Conservation (phyloP, 2,113 vertebrate species). For the Dunckerocampus dactyliophorus region DNA sequence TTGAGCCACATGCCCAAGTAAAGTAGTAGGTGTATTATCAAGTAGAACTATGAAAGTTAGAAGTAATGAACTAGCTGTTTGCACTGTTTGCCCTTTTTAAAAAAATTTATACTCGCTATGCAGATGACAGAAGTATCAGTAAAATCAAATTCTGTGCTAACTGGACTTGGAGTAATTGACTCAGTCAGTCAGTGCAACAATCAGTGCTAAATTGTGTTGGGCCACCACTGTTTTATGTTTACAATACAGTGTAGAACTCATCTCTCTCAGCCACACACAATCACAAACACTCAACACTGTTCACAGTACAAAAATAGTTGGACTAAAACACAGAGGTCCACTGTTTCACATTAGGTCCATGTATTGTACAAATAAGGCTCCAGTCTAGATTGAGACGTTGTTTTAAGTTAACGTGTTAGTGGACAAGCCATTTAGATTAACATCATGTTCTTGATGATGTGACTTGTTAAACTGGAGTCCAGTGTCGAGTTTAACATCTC, state of each 20-base stretch:
- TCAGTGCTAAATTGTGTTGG: conserved; percentile 2
- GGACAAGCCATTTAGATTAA: conserved; percentile 18
- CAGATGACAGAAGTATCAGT: not conserved
- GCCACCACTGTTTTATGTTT: conserved; percentile 6
- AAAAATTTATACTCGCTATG: not conserved
- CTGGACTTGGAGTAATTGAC: too few relatives aligned
- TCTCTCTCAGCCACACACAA: conserved; percentile 1
- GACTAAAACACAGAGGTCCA: conserved; percentile 49
- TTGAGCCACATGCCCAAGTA: not conserved
- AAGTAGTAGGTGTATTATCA: conserved; percentile 5
- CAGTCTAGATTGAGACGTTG: conserved; percentile 1
- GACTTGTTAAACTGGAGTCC: not conserved
- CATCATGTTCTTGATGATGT: conserved; percentile 12
- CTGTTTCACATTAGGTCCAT: conserved; percentile 45
- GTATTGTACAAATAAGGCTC: conserved; percentile 10
- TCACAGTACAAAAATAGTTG: conserved; percentile 63
- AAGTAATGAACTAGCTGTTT: too few relatives aligned
- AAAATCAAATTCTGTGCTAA: too few relatives aligned
- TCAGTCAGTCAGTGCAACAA: not conserved
- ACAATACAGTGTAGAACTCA: conserved; percentile 17
- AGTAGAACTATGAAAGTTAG: conserved; percentile 10
- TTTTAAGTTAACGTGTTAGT: conserved; percentile 3
- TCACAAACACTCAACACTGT: conserved; percentile 20
- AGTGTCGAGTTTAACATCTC: not conserved
- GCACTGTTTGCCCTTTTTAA: too few relatives aligned